Conservation (phyloP, 2,888 invertebrate species). For the Lucinisca nassula region DNA sequence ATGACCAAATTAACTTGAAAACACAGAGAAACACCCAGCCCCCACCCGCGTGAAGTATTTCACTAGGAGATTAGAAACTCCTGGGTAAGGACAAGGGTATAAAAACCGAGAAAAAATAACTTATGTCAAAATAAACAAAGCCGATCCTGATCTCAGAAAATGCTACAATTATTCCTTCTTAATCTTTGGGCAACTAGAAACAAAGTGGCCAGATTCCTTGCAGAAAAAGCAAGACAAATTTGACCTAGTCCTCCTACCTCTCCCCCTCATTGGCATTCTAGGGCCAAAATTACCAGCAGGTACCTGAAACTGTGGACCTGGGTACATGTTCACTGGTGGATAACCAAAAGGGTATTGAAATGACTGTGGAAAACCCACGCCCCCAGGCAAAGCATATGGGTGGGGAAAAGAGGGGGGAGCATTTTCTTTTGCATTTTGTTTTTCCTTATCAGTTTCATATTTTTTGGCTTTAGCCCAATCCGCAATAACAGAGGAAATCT, state of each 20-base stretch:
- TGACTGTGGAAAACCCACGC: slow-evolving; percentile 8
- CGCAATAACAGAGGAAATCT: slow-evolving; percentile 17
- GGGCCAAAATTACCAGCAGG: neutral
- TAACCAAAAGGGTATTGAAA: slow-evolving; percentile 25
- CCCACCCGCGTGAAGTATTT: slow-evolving; percentile 37
- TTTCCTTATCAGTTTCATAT: slow-evolving; percentile 26
- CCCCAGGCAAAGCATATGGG: neutral
- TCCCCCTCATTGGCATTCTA: neutral
- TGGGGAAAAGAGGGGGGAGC: neutral
- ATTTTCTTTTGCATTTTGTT: slow-evolving; percentile 1
- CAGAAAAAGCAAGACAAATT: slow-evolving; percentile 34
- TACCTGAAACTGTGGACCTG: neutral
- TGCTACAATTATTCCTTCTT: neutral
- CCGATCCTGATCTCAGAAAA: no score
- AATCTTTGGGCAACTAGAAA: slow-evolving; percentile 36
- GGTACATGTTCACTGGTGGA: neutral
- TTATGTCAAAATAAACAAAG: slow-evolving; percentile 1
- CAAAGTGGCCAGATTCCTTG: slow-evolving; percentile 36
- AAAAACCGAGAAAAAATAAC: neutral
- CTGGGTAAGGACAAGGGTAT: slow-evolving; percentile 10
- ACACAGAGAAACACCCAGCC: slow-evolving; percentile 30
- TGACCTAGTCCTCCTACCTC: neutral
- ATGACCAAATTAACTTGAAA: neutral
- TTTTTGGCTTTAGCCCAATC: slow-evolving; percentile 46
- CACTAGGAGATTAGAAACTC: slow-evolving; percentile 31